Base-by-base conservation (phyloP, 2,797 vertebrate genomes). In the Eurystomus glaucurus region DNA sequence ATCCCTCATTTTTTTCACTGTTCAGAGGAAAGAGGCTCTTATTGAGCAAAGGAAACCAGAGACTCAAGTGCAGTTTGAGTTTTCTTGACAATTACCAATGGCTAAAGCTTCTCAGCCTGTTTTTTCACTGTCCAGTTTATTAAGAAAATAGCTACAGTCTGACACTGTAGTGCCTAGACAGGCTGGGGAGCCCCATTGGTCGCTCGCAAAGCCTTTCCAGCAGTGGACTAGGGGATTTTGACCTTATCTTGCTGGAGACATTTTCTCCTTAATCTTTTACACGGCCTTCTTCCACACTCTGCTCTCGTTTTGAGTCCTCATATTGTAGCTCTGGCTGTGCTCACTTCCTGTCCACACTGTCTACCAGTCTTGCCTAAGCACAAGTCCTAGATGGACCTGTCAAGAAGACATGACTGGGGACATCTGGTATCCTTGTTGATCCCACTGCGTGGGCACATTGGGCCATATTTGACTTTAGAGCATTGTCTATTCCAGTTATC, bases 11-110 rank as follows among this genome's bases (percentile, higher is more conserved):
- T 88, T 82, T 88, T 78, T 37, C 65, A n/a, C 52, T 80, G 43
- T 77, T 91, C 46, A 69, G 82, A 77, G 80, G 69, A 94, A 93
- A 65, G 86, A 95, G 69, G 35, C 88, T 89, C 74, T 93, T 83
- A 68, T 0, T 88, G 69, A 90, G 72, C 39, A 64, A 74, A 94
- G 55, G 65, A 91, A 83, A 72, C 66, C 45, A 79, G 88, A 71
- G 45, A 51, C 66, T 88, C 48, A 57, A 83, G 64, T 82, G 54
- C 45, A 77, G 46, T 14, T 57, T 69, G 87, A 84, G 15, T 60
- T 88, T 87, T 87, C 31, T 33, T 85, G 85, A 85, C 79, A 93
- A 1, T 90, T 94, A 45, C n/a, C 35, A 54, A 85, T 0, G 0
- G 35, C 52, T 82, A 61, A 85, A 88, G 61, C 62, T 62, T 39